phyloP scores from a whole-genome alignment of 2,888 invertebrate genomes.

The Eupithecia abbreviata region DNA sequence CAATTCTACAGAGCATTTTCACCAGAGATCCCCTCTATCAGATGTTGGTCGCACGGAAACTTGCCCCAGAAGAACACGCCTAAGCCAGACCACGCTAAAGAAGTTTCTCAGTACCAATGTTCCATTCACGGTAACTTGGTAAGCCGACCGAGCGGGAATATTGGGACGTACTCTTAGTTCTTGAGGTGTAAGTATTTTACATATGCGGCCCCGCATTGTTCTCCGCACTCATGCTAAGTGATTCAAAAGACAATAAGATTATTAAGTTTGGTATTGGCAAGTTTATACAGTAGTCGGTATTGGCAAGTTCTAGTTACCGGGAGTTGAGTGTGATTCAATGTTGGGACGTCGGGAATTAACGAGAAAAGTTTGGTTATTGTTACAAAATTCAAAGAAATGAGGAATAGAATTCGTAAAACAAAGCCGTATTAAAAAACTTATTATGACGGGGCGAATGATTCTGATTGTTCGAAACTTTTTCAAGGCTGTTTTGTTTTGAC shows the following conservation, averaged over 20 bases:
- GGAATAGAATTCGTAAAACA: slow-evolving; percentile 6
- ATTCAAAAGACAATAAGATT: slow-evolving; percentile 31
- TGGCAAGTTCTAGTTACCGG: slow-evolving; percentile 2
- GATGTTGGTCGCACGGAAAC: neutral
- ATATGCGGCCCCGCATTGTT: slow-evolving; percentile 57
- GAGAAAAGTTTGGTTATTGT: slow-evolving; percentile 13
- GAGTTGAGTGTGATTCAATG: slow-evolving; percentile 6
- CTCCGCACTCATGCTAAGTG: slow-evolving; percentile 56
- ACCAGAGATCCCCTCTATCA: neutral
- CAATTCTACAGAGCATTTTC: neutral
- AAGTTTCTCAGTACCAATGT: slow-evolving; percentile 46
- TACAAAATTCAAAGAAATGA: slow-evolving; percentile 8
- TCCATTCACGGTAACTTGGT: slow-evolving; percentile 41
- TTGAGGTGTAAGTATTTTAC: slow-evolving; percentile 48
- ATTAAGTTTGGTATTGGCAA: slow-evolving; percentile 12
- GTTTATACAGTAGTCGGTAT: slow-evolving; percentile 4
- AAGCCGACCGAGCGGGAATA: slow-evolving; percentile 47
- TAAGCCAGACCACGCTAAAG: neutral
- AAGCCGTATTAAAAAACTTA: slow-evolving; percentile 4
- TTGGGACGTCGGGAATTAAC: slow-evolving; percentile 3
- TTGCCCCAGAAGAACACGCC: slow-evolving; percentile 18
- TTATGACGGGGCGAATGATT: slow-evolving; percentile 2
- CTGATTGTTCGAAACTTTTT: neutral
- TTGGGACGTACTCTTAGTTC: slow-evolving; percentile 49
- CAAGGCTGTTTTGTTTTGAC: neutral